phyloP scores from a whole-genome alignment of 1,140 invertebrate species.

The Drosophila arizonae region DNA sequence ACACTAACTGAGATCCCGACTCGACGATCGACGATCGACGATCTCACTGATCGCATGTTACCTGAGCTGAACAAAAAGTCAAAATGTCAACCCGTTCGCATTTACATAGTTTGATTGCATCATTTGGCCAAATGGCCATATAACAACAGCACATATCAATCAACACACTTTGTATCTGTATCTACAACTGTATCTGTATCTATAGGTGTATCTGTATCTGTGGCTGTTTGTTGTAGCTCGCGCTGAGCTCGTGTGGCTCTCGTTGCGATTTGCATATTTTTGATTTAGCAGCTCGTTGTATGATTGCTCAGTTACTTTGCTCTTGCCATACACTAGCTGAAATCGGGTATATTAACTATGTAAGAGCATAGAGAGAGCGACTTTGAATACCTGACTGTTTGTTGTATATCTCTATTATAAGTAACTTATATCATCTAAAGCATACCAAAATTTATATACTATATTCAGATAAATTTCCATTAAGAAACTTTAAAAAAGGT shows the following conservation, averaged over 20 bases:
- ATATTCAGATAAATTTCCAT: no score
- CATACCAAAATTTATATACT: no score
- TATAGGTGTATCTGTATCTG: constrained; percentile 12
- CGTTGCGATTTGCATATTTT: constrained; percentile 75
- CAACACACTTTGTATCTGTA: constrained; percentile 49
- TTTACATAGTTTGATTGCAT: constrained; percentile 80
- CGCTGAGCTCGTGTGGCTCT: constrained; percentile 53
- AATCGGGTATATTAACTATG: neutral
- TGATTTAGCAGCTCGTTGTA: constrained; percentile 75
- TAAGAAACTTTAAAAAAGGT: no score
- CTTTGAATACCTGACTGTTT: no score
- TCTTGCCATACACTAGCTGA: neutral
- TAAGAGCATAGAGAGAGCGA: neutral
- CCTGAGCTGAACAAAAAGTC: constrained; percentile 36
- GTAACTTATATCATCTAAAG: no score
- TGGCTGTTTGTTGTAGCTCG: constrained; percentile 19
- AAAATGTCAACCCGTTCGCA: constrained; percentile 68
- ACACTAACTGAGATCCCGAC: neutral
- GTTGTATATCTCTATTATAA: no score
- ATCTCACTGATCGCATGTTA: constrained; percentile 12
- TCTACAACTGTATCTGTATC: constrained; percentile 20
- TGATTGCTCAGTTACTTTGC: constrained; percentile 33
- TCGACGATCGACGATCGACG: neutral
- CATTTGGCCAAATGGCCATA: constrained; percentile 77
- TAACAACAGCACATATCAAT: constrained; percentile 80